Conservation (phyloP, 2,888 invertebrate genomes). For the Myopa testacea region DNA sequence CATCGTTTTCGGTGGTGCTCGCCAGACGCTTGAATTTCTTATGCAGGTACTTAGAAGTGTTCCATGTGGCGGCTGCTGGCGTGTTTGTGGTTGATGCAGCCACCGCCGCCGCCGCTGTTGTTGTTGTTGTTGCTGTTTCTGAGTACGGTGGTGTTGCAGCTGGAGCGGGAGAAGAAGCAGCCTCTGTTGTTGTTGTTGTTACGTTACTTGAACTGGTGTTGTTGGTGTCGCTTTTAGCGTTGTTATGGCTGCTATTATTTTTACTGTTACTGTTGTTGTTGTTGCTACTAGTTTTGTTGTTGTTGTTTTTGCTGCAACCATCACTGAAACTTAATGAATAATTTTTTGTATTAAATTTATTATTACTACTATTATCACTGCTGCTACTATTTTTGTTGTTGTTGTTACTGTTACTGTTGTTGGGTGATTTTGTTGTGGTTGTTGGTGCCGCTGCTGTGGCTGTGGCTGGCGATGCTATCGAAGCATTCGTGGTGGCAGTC, state of each 20-base stretch:
- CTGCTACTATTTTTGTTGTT: constrained; percentile 51
- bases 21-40: constrained; percentile 94
- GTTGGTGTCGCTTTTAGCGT: constrained; percentile 41
- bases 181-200: constrained; percentile 36
- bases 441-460: constrained; percentile 43
- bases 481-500: constrained; percentile 42
- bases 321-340: constrained; percentile 55
- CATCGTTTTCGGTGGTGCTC: constrained; percentile 60
- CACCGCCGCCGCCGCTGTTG: constrained; percentile 47
- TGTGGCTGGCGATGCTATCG: constrained; percentile 39
- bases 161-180: background rate
- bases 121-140: constrained; percentile 31
- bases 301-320: constrained; percentile 44
- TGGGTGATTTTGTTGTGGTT: constrained; percentile 39
- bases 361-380: constrained; percentile 60
- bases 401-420: constrained; percentile 47
- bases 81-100: constrained; percentile 21
- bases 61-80: constrained; percentile 57
- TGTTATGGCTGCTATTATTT: constrained; percentile 45
- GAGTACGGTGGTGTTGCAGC: constrained; percentile 36
- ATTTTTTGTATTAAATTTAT: constrained; percentile 60
- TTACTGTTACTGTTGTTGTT: constrained; percentile 41
- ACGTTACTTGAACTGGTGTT: constrained; percentile 38
- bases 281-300: constrained; percentile 35
- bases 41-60: constrained; percentile 85